These are phyloP conservation scores for Zhengitettix transpicula DNA, from an alignment of 2,888 invertebrate species.

Conservation along the genomic window DNA sequence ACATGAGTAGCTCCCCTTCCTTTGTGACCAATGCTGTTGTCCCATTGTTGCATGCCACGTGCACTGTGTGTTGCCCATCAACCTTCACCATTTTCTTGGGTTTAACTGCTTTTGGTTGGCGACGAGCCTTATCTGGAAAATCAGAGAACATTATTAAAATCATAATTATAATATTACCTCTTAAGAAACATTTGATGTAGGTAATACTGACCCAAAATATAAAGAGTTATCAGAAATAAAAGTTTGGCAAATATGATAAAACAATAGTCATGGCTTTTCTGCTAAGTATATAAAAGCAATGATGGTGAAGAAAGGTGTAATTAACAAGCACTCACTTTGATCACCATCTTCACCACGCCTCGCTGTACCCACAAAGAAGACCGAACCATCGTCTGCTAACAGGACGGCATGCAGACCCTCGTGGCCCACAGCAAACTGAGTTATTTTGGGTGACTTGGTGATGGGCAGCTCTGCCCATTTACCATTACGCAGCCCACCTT, in stretches of 20 bases:
- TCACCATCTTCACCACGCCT: constrained; percentile 90
- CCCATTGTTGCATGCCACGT: constrained; percentile 86
- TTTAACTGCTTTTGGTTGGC: constrained; percentile 79
- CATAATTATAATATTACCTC: neutral
- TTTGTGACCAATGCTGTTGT: constrained; percentile 84
- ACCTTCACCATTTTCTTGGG: constrained; percentile 85
- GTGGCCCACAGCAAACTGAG: constrained; percentile 76
- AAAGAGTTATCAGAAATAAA: neutral
- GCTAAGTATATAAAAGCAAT: neutral
- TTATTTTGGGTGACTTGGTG: constrained; percentile 53
- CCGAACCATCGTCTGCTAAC: constrained; percentile 83
- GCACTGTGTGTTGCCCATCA: constrained; percentile 66
- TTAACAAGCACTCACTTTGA: constrained; percentile 32
- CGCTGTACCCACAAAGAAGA: constrained; percentile 69
- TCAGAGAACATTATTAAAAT: neutral
- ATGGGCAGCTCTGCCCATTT: constrained; percentile 37
- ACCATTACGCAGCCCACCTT: constrained; percentile 16
- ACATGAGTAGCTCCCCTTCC: constrained; percentile 81
- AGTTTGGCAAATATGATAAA: neutral
- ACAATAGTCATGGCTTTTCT: neutral
- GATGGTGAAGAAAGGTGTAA: neutral
- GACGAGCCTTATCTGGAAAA: constrained; percentile 38
- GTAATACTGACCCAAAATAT: neutral
- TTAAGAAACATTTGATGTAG: neutral
- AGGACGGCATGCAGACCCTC: constrained; percentile 85